A percentile compares a stretch with the other conserved stretches of the same genome.
These are phyloP conservation scores for Nemotelus nigrinus DNA, from an alignment of 2,888 invertebrate species.

Conservation along the genomic window DNA sequence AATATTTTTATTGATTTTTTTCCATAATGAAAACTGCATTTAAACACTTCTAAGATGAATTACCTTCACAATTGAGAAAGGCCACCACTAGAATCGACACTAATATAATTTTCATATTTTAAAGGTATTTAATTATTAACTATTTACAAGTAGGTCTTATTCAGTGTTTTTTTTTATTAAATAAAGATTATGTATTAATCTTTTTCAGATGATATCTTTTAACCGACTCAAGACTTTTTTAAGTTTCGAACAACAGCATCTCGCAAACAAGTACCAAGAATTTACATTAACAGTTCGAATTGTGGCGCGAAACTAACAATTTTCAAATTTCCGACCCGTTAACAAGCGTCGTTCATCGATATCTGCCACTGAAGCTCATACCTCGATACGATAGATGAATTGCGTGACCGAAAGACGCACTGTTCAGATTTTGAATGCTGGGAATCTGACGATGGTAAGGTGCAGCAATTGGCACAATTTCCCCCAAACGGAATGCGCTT, in stretches of 20 bases:
- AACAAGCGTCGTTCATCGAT: background rate
- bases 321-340: slow-evolving; percentile 11
- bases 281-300: background rate
- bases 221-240: background rate
- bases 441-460: slow-evolving; percentile 4
- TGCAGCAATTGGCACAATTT: slow-evolving; percentile 29
- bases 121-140: background rate
- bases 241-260: too few species aligned
- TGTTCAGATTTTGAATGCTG: slow-evolving; percentile 12
- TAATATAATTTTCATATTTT: slow-evolving; percentile 9
- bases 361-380: too few species aligned
- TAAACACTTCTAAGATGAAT: background rate
- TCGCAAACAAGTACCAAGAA: too few species aligned
- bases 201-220: background rate
- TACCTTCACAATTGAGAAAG: slow-evolving; percentile 25
- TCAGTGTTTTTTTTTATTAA: too few species aligned
- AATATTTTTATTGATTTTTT: background rate
- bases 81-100: slow-evolving; percentile 11
- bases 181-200: too few species aligned
- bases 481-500: slow-evolving; percentile 21
- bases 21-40: background rate
- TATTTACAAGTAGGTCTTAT: too few species aligned
- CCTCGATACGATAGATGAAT: too few species aligned
- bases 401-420: background rate
- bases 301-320: background rate